phyloP scores from a whole-genome alignment of 2,797 vertebrate genomes.

The Knipowitschia caucasica region DNA sequence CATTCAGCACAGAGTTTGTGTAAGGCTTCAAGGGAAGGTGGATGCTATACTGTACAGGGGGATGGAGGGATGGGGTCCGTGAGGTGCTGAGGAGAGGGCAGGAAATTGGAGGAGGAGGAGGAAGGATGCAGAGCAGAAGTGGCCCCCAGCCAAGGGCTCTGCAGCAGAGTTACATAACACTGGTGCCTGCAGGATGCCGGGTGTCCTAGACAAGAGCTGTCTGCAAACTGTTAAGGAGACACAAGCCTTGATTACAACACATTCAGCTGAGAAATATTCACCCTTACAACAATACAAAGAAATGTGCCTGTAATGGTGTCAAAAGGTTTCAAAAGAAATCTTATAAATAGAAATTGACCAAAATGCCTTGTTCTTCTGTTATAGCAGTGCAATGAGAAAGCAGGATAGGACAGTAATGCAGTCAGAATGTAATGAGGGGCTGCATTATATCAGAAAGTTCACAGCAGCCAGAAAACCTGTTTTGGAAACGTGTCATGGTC shows the following conservation, averaged over 20 bases:
- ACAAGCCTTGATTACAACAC: conserved; percentile 23
- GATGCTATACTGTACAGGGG: conserved; percentile 14
- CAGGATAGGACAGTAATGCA: too few relatives aligned
- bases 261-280: conserved; percentile 16
- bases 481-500: too few relatives aligned
- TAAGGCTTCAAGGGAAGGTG: conserved; percentile 21
- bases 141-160: conserved; percentile 69
- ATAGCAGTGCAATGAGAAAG: background rate
- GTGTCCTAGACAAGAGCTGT: conserved; percentile 13
- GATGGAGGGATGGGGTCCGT: conserved; percentile 38
- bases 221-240: conserved; percentile 4
- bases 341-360: too few relatives aligned
- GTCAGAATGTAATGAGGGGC: too few relatives aligned
- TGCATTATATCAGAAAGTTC: too few relatives aligned
- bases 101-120: conserved; percentile 39
- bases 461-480: too few relatives aligned
- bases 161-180: conserved; percentile 69
- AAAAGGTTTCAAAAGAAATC: background rate
- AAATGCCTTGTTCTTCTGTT: background rate
- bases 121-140: conserved; percentile 55
- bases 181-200: conserved; percentile 50
- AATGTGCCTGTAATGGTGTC: background rate
- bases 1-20: conserved; percentile 9
- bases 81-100: conserved; percentile 9
- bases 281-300: background rate